phyloP scores from a whole-genome alignment of 1,140 invertebrate genomes.

The Macrosteles quadrilineatus region DNA sequence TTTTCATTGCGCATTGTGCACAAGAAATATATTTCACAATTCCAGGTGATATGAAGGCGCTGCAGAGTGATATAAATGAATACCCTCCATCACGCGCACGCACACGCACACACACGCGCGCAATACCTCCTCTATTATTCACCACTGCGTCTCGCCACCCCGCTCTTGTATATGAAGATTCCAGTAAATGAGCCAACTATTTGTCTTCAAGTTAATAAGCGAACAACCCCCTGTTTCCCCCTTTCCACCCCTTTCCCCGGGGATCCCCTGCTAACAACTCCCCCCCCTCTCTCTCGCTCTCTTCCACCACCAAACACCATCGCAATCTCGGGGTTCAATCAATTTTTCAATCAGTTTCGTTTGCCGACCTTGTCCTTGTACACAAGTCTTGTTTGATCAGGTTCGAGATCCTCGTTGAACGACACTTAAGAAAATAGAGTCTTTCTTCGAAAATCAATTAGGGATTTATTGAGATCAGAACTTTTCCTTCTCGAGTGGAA shows the following conservation, averaged over 20 bases:
- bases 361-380: too few species aligned
- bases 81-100: background rate
- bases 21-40: too few species aligned
- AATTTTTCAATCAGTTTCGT: constrained; percentile 20
- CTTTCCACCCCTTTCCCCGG: background rate
- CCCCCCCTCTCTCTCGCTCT: background rate
- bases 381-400: too few species aligned
- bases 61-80: background rate
- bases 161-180: background rate
- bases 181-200: constrained; percentile 23
- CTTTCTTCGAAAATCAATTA: too few species aligned
- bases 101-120: constrained; percentile 2
- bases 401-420: too few species aligned
- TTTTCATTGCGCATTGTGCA: too few species aligned
- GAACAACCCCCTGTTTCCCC: background rate
- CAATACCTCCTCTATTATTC: background rate
- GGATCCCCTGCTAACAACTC: background rate
- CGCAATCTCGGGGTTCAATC: constrained; percentile 18
- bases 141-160: too few species aligned
- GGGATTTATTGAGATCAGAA: too few species aligned
- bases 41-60: too few species aligned
- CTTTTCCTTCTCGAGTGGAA: too few species aligned
- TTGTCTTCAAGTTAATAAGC: constrained; percentile 25
- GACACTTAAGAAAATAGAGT: too few species aligned
- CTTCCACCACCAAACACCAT: background rate